These are phyloP conservation scores for Asarcornis scutulata DNA, from an alignment of 2,113 vertebrate species.

Conservation along the genomic window DNA sequence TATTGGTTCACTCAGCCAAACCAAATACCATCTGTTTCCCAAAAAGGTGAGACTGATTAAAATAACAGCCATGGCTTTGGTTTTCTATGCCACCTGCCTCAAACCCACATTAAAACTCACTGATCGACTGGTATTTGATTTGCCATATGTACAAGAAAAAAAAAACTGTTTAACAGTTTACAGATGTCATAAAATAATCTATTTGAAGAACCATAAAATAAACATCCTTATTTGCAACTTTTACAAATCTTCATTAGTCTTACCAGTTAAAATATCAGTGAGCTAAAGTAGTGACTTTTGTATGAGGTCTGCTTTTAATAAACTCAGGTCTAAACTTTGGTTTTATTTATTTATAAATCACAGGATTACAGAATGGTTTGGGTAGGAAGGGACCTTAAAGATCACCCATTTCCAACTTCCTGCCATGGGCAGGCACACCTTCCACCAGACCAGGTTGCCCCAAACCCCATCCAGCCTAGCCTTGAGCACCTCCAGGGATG, in stretches of 20 bases:
- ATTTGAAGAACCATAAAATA: background rate
- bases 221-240: background rate
- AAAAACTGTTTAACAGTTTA: background rate
- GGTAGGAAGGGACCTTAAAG: too few relatives aligned
- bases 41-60: background rate
- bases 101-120: background rate
- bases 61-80: background rate
- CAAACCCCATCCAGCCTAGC: too few relatives aligned
- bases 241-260: background rate
- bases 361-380: too few relatives aligned
- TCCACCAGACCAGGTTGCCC: too few relatives aligned
- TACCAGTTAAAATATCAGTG: background rate
- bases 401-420: too few relatives aligned
- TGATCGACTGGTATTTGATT: background rate
- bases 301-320: background rate
- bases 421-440: too few relatives aligned
- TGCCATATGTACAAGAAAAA: background rate
- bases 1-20: background rate
- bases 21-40: background rate
- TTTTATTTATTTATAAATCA: background rate
- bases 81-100: background rate
- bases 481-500: too few relatives aligned
- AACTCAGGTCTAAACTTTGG: accelerated
- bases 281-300: background rate
- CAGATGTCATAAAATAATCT: background rate